These are phyloP conservation scores for Poliocrania exsul DNA, from an alignment of 2,797 vertebrate species.

Conservation along the genomic window DNA sequence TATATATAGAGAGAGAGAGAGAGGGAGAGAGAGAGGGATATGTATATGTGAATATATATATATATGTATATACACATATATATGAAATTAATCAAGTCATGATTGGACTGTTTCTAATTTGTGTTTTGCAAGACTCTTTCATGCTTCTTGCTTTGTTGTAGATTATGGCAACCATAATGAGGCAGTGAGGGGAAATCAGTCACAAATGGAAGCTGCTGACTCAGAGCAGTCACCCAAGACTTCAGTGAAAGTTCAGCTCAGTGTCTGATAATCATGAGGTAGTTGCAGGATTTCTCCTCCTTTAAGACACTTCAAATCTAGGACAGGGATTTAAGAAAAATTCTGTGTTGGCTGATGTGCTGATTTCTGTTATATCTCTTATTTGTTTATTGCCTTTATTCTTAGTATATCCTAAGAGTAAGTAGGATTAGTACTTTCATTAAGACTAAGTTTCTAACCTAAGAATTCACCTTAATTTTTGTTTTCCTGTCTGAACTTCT, in stretches of 20 bases:
- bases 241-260: not conserved
- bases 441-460: not conserved
- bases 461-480: not conserved
- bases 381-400: not conserved
- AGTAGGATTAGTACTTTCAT: not conserved
- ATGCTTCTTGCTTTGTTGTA: not conserved
- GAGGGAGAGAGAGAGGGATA: too few species aligned
- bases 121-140: not conserved
- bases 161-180: not conserved
- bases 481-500: not conserved
- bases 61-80: too few species aligned
- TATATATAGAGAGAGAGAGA: too few species aligned
- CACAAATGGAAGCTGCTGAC: not conserved
- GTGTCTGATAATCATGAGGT: not conserved
- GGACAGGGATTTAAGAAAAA: not conserved
- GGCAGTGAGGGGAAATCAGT: not conserved
- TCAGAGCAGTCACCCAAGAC: not conserved
- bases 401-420: not conserved
- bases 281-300: not conserved
- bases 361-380: not conserved
- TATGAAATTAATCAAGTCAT: not conserved
- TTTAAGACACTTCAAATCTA: not conserved
- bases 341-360: not conserved
- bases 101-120: not conserved
- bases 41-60: too few species aligned